Evolutionary conservation across 2,797 vertebrate species (phyloP).

Genomic region (Gouania willdenowi): DNA sequence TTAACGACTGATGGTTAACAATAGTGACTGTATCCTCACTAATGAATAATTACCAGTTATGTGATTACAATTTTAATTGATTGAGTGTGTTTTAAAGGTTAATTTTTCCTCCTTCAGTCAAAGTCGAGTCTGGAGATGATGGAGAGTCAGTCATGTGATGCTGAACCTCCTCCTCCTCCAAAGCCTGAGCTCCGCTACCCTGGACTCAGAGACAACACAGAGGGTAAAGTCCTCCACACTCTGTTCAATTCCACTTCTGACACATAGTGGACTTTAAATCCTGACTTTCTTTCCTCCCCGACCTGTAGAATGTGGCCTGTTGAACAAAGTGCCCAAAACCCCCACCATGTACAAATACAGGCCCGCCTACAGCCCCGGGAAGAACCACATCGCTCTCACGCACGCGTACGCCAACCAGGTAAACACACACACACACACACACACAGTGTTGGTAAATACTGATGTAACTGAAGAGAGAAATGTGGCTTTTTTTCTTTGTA

Average conservation of each 20-base stretch:
- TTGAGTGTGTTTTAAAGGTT: too few relatives aligned
- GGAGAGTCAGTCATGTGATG: slow-evolving; percentile 95
- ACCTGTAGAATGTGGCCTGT: slow-evolving; percentile 81
- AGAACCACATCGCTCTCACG: slow-evolving; percentile 84
- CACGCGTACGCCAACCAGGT: slow-evolving; percentile 83
- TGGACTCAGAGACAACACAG: slow-evolving; percentile 68
- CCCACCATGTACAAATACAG: slow-evolving; percentile 97
- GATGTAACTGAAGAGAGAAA: background rate
- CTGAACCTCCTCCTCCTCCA: slow-evolving; percentile 91
- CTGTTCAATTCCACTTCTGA: background rate
- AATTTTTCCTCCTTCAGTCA: slow-evolving; percentile 69
- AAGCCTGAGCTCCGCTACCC: slow-evolving; percentile 91
- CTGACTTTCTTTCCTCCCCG: background rate
- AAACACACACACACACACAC: slow-evolving; percentile 9
- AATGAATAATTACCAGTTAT: too few relatives aligned
- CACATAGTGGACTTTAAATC: too few relatives aligned
- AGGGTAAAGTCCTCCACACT: slow-evolving; percentile 53
- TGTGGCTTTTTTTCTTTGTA: slow-evolving; percentile 25
- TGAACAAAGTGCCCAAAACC: slow-evolving; percentile 89
- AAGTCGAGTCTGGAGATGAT: slow-evolving; percentile 96
- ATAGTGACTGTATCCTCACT: too few relatives aligned
- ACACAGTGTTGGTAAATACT: too few relatives aligned
- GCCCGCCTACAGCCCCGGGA: slow-evolving; percentile 85
- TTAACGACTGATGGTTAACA: too few relatives aligned
- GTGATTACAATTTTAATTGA: too few relatives aligned